Percentiles rank a stretch among this genome's conserved stretches.
These are phyloP conservation scores for Ooceraea biroi DNA, from an alignment of 1,140 invertebrate genomes.

Conservation along the genomic window DNA sequence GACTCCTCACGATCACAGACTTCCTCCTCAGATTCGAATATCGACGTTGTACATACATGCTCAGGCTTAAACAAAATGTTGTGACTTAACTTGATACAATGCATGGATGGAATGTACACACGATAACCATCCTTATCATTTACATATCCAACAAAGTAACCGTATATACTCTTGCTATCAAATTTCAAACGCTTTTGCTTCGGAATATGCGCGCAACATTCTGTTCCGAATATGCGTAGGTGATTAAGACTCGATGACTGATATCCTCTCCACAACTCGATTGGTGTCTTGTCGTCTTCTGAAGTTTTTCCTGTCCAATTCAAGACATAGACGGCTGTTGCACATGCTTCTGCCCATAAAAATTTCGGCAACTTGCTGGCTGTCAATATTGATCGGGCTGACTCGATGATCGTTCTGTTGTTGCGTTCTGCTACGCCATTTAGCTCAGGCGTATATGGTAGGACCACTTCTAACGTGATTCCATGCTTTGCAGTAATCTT, in stretches of 20 bases:
- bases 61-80: constrained; percentile 13
- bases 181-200: constrained; percentile 61
- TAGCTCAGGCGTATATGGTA: constrained; percentile 78
- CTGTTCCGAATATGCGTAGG: constrained; percentile 17
- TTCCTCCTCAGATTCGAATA: too few relatives aligned
- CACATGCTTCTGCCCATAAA: constrained; percentile 44
- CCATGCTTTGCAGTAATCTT: constrained; percentile 57
- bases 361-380: constrained; percentile 51
- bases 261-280: not conserved
- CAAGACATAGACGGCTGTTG: constrained; percentile 12
- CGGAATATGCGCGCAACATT: constrained; percentile 54
- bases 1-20: too few relatives aligned
- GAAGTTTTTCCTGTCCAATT: constrained; percentile 15
- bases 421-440: constrained; percentile 79
- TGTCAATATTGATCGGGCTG: constrained; percentile 61
- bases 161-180: constrained; percentile 38
- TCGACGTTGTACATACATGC: constrained; percentile 1
- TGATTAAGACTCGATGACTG: constrained; percentile 10
- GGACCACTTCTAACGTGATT: constrained; percentile 71
- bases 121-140: constrained; percentile 62
- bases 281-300: not conserved
- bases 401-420: constrained; percentile 73
- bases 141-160: constrained; percentile 55
- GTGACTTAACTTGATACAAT: not conserved
- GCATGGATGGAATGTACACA: constrained; percentile 29